Evolutionary conservation across 2,888 invertebrate genomes (phyloP), one percentile per base, ranked within the genome.

Genomic region (Anoplius nigerrimus): DNA sequence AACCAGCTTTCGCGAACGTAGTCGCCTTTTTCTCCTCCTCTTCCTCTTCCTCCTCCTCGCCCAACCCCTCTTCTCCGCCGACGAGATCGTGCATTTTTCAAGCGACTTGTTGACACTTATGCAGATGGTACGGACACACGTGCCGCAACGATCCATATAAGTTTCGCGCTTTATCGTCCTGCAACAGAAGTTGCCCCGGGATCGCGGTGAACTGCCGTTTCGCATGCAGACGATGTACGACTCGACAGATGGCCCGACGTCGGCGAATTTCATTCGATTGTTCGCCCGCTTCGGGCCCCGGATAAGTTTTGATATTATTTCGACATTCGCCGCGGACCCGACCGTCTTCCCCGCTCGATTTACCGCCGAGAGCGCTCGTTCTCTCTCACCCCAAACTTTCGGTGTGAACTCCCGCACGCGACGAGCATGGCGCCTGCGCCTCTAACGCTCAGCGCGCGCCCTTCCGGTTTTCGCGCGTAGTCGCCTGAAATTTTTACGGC

Each of bases 71-170:
- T 62, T 66, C 72, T 57, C 43, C 55, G n/a, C 48, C 43, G 61
- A 55, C 42, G 46, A n/a, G n/a, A 22, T 42, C 51, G 42, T 64
- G 63, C 62, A 78, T 80, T 76, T 81, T 77, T 80, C 79, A 69
- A 52, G 43, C 71, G 65, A 80, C 75, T 81, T 78, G 81, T 79
- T 80, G 81, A 79, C 81, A 64, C 69, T 72, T 71, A 61, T 60
- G 72, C 62, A 45, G 56, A 63, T 59, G 51, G 42, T 20, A 46
- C 48, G 60, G 51, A 43, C 21, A 15, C 18, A 20, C 58, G 43
- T 52, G 34, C 45, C 27, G 59, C 64, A 53, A 15, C 45, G 63
- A 73, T 58, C 69, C 74, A 67, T 67, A 63, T 72, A 75, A 81
- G 71, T 80, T 81, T 73, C 65, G 58, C 61, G 71, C 71, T 77